Evolutionary conservation across 2,113 vertebrate genomes (phyloP).

Genomic region (Phaethornis superciliosus): DNA sequence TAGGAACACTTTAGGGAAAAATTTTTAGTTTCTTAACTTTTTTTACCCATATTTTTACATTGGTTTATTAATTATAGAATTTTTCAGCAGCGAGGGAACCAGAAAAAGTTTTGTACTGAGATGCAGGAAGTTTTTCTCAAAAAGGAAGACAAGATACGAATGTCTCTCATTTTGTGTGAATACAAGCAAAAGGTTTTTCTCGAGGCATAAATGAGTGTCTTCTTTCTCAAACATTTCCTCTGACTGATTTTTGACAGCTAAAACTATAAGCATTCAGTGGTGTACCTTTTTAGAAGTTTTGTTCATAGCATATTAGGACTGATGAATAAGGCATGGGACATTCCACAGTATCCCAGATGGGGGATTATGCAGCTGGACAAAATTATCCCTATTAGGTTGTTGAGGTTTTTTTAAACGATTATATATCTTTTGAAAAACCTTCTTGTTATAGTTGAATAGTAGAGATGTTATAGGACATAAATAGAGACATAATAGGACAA

Average conservation of each 20-base stretch:
- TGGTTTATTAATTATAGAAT: neutral
- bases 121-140: neutral
- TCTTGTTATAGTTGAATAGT: neutral
- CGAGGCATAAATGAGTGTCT: neutral
- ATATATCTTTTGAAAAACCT: conserved; percentile 43
- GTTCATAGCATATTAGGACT: neutral
- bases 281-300: neutral
- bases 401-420: neutral
- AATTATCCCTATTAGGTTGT: conserved; percentile 6
- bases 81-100: neutral
- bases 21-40: neutral
- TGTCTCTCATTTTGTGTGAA: neutral
- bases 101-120: neutral
- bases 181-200: neutral
- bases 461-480: neutral
- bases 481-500: neutral
- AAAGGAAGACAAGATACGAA: neutral
- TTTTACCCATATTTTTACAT: neutral
- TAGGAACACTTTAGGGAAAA: neutral
- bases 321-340: conserved; percentile 45
- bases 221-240: neutral
- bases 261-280: neutral
- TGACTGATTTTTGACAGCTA: neutral
- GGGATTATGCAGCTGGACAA: conserved; percentile 33
- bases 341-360: neutral